Evolutionary conservation across 2,888 invertebrate species (phyloP).

Genomic region (Andrena bucephala): DNA sequence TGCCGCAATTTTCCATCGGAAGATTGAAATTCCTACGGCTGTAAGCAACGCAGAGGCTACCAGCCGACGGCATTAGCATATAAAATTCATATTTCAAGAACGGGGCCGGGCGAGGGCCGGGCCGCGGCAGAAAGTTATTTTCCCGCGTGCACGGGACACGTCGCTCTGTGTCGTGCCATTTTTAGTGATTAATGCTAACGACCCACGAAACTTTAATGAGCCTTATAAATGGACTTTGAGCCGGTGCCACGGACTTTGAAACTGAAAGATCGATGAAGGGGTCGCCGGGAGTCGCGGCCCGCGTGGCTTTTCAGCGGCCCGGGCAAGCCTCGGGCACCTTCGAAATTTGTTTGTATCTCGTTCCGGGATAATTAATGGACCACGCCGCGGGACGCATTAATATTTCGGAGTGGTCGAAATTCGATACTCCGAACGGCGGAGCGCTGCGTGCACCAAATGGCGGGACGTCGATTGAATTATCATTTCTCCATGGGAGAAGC

Average conservation of each 20-base stretch:
- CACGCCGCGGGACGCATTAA: not conserved
- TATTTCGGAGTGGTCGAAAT: not conserved
- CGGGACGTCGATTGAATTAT: no score
- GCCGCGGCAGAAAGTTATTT: constrained; percentile 44
- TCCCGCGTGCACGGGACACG: constrained; percentile 22
- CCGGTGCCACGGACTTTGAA: not conserved
- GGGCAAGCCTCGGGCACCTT: not conserved
- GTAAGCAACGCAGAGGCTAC: constrained; percentile 7
- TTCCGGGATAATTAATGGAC: not conserved
- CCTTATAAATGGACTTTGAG: constrained; percentile 54
- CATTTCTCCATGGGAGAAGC: no score
- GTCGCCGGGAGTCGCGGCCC: not conserved
- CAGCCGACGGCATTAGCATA: constrained; percentile 58
- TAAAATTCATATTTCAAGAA: constrained; percentile 68
- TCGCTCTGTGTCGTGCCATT: not conserved
- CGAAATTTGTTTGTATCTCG: constrained; percentile 9
- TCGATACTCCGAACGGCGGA: no score
- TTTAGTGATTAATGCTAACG: constrained; percentile 59
- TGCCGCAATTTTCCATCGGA: constrained; percentile 44
- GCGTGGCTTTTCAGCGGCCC: not conserved
- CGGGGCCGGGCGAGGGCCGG: constrained; percentile 46
- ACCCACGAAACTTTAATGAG: constrained; percentile 65
- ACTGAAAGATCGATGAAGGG: constrained; percentile 21
- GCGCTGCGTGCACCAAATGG: no score
- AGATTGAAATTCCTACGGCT: constrained; percentile 56